Conservation (phyloP, 2,797 vertebrate species). For the Tokudaia muenninki region DNA sequence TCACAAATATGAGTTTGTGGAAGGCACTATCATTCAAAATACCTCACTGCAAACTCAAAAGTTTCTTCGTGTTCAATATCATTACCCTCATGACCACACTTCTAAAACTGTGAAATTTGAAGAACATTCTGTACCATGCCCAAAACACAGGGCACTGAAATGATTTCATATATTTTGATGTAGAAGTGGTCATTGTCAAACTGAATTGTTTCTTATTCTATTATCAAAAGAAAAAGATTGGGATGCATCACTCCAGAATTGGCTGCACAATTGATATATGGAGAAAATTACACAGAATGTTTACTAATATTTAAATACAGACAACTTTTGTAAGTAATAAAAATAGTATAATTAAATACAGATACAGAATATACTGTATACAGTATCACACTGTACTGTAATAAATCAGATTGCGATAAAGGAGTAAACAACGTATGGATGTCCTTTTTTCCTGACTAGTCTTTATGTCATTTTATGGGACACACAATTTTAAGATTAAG, state of each 20-base stretch:
- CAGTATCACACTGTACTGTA: neutral
- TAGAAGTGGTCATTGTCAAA: neutral
- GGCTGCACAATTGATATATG: neutral
- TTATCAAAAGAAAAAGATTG: neutral
- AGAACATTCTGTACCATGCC: neutral
- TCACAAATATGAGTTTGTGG: too few species aligned
- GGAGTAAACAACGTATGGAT: neutral
- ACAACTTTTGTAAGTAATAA: slow-evolving; percentile 33
- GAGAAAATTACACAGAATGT: neutral
- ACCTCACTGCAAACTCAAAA: neutral
- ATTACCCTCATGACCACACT: neutral
- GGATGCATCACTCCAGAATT: neutral
- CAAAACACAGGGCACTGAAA: neutral
- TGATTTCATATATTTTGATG: neutral
- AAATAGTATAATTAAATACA: slow-evolving; percentile 5
- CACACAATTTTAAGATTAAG: neutral
- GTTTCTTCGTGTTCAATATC: neutral
- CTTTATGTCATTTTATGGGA: neutral
- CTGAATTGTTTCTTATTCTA: neutral
- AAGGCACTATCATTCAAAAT: too few species aligned
- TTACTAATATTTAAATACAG: slow-evolving; percentile 28
- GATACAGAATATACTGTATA: neutral
- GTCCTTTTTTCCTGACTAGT: slow-evolving; percentile 51
- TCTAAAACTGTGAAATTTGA: neutral
- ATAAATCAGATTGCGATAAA: neutral